Percentiles rank a stretch among this genome's conserved stretches.
Conservation (phyloP, 2,113 vertebrate genomes). For the Nothocercus nigrocapillus region DNA sequence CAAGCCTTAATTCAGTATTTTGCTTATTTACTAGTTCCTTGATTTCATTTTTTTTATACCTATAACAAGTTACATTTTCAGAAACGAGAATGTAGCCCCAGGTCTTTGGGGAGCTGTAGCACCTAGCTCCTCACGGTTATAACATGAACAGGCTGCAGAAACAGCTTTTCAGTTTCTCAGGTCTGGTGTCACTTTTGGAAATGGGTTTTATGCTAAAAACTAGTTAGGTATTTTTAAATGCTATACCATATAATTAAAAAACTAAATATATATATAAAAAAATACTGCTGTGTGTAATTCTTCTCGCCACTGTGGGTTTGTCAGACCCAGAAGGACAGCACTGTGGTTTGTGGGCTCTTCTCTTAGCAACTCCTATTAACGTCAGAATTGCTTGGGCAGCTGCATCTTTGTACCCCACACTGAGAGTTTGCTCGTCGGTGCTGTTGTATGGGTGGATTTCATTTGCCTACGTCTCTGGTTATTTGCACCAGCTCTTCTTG, state of each 20-base stretch:
- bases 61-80: neutral
- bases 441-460: neutral
- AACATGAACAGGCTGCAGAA: neutral
- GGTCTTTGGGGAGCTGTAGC: neutral
- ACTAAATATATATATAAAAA: constrained; percentile 6
- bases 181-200: neutral
- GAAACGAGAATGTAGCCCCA: neutral
- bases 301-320: constrained; percentile 24
- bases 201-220: neutral
- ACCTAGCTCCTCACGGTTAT: neutral
- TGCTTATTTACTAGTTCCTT: neutral
- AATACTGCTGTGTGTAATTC: neutral
- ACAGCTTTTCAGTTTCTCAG: neutral
- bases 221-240: constrained; percentile 33
- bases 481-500: neutral
- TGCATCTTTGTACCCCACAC: constrained; percentile 1
- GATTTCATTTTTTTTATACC: neutral
- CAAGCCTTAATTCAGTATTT: neutral
- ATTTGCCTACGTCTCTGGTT: neutral
- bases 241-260: constrained; percentile 22
- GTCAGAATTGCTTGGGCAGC: constrained; percentile 15
- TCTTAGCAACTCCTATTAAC: constrained; percentile 19
- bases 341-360: constrained; percentile 25
- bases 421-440: neutral
- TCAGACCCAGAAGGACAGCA: neutral